A percentile compares a stretch with the other conserved stretches of the same genome.
These are phyloP conservation scores for Eonycteris spelaea DNA, from an alignment of 2,113 vertebrate species.

Conservation along the genomic window DNA sequence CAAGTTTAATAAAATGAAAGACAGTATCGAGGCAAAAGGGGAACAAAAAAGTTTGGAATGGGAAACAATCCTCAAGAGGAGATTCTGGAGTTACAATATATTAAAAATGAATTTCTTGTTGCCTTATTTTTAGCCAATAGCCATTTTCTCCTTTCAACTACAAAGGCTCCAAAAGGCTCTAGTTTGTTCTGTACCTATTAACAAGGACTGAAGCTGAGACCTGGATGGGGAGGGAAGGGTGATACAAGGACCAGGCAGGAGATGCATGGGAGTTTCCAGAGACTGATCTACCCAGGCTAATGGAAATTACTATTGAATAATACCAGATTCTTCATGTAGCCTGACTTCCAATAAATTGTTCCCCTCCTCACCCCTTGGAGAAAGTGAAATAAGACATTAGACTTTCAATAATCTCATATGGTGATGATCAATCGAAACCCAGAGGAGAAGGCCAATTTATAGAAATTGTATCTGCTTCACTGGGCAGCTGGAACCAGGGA, in stretches of 20 bases:
- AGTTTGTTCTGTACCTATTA: conserved; percentile 42
- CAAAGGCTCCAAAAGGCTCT: conserved; percentile 2
- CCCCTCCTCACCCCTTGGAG: conserved; percentile 61
- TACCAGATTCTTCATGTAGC: conserved; percentile 43
- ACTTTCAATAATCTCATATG: conserved; percentile 72
- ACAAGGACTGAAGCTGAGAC: neutral
- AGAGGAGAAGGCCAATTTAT: conserved; percentile 68
- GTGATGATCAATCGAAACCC: conserved; percentile 74
- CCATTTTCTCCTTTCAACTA: conserved; percentile 47
- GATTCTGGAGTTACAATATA: conserved; percentile 40
- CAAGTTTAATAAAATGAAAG: conserved; percentile 67
- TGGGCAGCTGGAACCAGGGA: conserved; percentile 54
- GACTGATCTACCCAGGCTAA: conserved; percentile 46
- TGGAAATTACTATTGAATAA: conserved; percentile 56
- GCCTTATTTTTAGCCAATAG: conserved; percentile 48
- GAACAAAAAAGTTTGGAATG: conserved; percentile 43
- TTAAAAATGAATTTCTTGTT: conserved; percentile 57
- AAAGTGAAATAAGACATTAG: conserved; percentile 77
- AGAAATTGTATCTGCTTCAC: conserved; percentile 71
- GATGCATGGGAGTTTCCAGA: neutral
- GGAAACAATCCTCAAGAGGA: conserved; percentile 25
- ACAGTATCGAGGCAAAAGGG: neutral
- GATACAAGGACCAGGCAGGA: neutral
- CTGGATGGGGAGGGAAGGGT: neutral
- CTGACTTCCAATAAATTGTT: conserved; percentile 62